A percentile compares a stretch with the other conserved stretches of the same genome.
These are phyloP conservation scores for Todiramphus chloris DNA, from an alignment of 2,113 vertebrate species.

Conservation along the genomic window DNA sequence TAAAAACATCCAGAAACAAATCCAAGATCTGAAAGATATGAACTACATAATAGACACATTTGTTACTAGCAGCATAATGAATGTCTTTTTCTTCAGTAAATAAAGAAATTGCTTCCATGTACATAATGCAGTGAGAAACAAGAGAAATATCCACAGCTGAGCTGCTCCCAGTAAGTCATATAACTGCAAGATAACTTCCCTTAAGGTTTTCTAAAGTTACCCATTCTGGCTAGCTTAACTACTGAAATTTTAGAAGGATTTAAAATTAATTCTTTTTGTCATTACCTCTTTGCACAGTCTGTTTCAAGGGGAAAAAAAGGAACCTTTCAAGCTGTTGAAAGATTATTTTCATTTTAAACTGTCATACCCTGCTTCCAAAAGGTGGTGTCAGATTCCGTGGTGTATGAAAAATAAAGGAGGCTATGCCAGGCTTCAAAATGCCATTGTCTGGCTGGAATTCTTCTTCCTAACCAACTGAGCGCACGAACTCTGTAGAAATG, in stretches of 20 bases:
- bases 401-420: neutral
- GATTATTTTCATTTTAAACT: constrained; percentile 49
- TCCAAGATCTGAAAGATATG: neutral
- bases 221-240: neutral
- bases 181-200: neutral
- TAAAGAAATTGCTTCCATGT: neutral
- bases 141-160: neutral
- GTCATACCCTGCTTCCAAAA: neutral
- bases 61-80: neutral
- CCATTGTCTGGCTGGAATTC: neutral
- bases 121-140: neutral
- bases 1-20: neutral
- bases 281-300: neutral
- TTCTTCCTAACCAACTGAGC: neutral
- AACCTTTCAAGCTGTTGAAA: constrained; percentile 42
- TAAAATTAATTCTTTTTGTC: constrained; percentile 36
- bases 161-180: neutral
- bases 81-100: neutral
- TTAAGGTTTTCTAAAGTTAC: neutral
- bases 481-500: neutral
- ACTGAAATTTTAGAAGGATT: constrained; percentile 6
- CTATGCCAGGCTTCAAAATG: neutral
- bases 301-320: neutral
- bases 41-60: neutral
- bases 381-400: neutral